Percentiles rank a stretch among this genome's conserved stretches.
phyloP scores from a whole-genome alignment of 2,888 invertebrate genomes.

The Tachina lurida region DNA sequence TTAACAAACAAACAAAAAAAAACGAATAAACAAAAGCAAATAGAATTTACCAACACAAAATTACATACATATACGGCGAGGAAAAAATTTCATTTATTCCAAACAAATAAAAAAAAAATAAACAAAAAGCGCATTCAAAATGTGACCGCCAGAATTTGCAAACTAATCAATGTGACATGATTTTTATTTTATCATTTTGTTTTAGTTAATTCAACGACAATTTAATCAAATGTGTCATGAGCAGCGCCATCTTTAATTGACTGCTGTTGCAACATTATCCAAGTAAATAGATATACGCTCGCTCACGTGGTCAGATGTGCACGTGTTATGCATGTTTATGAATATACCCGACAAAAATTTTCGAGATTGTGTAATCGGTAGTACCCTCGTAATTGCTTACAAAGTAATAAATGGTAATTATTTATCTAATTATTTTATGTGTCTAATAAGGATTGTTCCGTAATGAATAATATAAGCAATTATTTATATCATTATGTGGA shows the following conservation, averaged over 20 bases:
- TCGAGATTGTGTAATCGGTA: too few relatives aligned
- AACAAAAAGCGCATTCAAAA: constrained; percentile 56
- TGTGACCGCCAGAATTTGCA: constrained; percentile 67
- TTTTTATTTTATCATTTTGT: constrained; percentile 46
- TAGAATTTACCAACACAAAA: constrained; percentile 4
- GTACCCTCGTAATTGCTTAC: too few relatives aligned
- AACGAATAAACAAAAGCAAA: background rate
- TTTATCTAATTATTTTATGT: too few relatives aligned
- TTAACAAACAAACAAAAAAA: constrained; percentile 28
- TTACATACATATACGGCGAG: background rate
- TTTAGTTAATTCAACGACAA: constrained; percentile 36
- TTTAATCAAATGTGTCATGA: constrained; percentile 67
- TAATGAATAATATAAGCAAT: too few relatives aligned
- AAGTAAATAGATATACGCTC: background rate
- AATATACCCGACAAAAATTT: too few relatives aligned
- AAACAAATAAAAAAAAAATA: background rate
- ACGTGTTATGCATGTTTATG: background rate
- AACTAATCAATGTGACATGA: constrained; percentile 66
- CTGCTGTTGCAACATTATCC: background rate
- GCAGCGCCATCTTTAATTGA: constrained; percentile 68
- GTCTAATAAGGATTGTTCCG: too few relatives aligned
- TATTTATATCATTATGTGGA: too few relatives aligned
- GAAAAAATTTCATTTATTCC: constrained; percentile 33
- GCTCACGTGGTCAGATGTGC: background rate
- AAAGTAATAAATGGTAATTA: too few relatives aligned